These are phyloP conservation scores for Tylochromis polylepis DNA, from an alignment of 2,113 vertebrate species.

Conservation along the genomic window DNA sequence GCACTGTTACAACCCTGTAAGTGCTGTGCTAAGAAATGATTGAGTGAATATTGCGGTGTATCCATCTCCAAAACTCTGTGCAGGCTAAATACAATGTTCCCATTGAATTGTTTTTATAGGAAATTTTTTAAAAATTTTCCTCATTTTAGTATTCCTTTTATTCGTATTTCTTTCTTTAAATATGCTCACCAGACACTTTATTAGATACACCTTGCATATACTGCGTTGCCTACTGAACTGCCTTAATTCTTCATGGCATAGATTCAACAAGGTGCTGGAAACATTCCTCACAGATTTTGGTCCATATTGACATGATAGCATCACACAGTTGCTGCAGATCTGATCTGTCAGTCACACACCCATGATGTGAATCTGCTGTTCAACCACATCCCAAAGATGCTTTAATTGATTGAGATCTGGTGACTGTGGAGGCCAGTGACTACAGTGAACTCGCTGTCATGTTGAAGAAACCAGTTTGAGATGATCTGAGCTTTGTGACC, in stretches of 20 bases:
- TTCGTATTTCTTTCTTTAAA: accelerated
- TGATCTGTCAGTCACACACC: not conserved
- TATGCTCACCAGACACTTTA: not conserved
- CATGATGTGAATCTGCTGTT: not conserved
- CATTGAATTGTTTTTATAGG: not conserved
- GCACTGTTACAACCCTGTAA: not conserved
- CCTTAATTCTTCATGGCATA: not conserved
- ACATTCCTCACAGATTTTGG: not conserved
- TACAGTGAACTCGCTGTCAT: not conserved
- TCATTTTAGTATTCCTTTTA: not conserved
- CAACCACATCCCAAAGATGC: not conserved
- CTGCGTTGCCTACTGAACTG: not conserved
- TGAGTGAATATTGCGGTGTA: not conserved
- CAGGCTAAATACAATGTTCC: not conserved
- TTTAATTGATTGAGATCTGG: not conserved
- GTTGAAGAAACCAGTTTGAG: not conserved
- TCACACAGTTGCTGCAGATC: not conserved
- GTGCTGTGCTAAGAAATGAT: not conserved
- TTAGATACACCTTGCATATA: not conserved
- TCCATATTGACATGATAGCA: not conserved
- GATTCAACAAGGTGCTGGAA: not conserved
- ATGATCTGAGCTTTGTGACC: not conserved
- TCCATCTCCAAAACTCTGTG: not conserved
- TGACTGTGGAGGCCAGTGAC: not conserved
- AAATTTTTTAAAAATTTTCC: not conserved